Base-by-base conservation (phyloP, 1,140 invertebrate species). In the Drosophila lacteicornis region DNA sequence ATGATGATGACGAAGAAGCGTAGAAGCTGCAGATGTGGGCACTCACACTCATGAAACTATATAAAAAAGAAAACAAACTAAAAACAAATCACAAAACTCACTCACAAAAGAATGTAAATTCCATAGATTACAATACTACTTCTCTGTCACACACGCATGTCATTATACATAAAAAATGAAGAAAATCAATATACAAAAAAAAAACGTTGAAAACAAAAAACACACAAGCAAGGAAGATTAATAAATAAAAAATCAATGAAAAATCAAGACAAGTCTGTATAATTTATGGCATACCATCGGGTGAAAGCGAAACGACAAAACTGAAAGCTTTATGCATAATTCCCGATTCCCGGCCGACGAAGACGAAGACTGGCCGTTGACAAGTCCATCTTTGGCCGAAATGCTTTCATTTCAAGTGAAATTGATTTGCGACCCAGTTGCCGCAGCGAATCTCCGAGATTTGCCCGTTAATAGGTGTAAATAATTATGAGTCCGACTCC, bases 111-210 rank as follows among this genome's bases (percentile, higher is more conserved):
- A 88, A 88, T 88, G 84, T 90, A 81, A 88, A 88, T 79, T 87
- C 80, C 71, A 65, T 87, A 88, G 68, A 82, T 56, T 74, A 66
- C 49, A 79, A 81, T 62, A 70, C 50, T 65, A 66, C 53, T 78
- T 80, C 81, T 90, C 81, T 92, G 86, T 92, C 86, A 91, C 82
- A 83, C 78, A 91, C 83, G 91, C 91, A 92, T 92, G 91, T 92
- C 91, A 92, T 92, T 92, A 82, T 40, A 76, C 33, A 86, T 79
- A 69, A 49, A 68, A 61, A 85, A 88, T 88, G 91, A 91, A 86
- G 70, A 92, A 91, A 92, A 91, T 65, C 73, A 79, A 78, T 45
- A 76, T 56, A 83, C 73, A 91, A 75, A 90, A 82, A 82, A 19
- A 85, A 57, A 73, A 59, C 30, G 65, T 43, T 62, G 22, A 63